These are phyloP conservation scores for Hycleus cichorii DNA, from an alignment of 1,140 invertebrate genomes.

Conservation along the genomic window DNA sequence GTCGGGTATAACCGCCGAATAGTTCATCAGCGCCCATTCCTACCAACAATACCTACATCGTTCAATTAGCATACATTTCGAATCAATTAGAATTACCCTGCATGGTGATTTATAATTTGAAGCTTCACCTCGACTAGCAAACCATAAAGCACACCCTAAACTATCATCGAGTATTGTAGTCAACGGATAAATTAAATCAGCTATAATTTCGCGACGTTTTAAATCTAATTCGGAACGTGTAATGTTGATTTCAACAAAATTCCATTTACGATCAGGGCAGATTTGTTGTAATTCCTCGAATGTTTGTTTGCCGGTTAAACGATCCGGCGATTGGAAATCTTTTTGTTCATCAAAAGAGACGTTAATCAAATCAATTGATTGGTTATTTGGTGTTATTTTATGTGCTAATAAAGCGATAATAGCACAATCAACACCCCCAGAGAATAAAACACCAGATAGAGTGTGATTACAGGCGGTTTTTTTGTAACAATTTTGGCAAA, in stretches of 20 bases:
- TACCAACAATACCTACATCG: slow-evolving; percentile 65
- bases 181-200: slow-evolving; percentile 73
- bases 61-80: not conserved
- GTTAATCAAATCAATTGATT: slow-evolving; percentile 91
- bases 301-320: slow-evolving; percentile 67
- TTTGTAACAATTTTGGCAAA: slow-evolving; percentile 57
- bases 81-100: slow-evolving; percentile 46
- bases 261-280: slow-evolving; percentile 58
- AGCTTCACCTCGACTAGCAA: slow-evolving; percentile 68
- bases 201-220: slow-evolving; percentile 51
- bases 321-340: slow-evolving; percentile 68
- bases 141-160: slow-evolving; percentile 91
- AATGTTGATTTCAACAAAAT: slow-evolving; percentile 65
- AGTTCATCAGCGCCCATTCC: slow-evolving; percentile 97
- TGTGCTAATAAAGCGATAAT: slow-evolving; percentile 75
- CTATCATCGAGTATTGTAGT: slow-evolving; percentile 92
- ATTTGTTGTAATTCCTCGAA: slow-evolving; percentile 62
- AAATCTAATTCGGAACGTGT: slow-evolving; percentile 56
- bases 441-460: slow-evolving; percentile 83
- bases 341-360: slow-evolving; percentile 74
- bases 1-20: slow-evolving; percentile 88
- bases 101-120: slow-evolving; percentile 53
- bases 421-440: slow-evolving; percentile 91
- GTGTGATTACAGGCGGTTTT: slow-evolving; percentile 54
- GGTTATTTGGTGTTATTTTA: slow-evolving; percentile 56